Conservation (phyloP, 1,140 invertebrate genomes). For the Adelges cooleyi region DNA sequence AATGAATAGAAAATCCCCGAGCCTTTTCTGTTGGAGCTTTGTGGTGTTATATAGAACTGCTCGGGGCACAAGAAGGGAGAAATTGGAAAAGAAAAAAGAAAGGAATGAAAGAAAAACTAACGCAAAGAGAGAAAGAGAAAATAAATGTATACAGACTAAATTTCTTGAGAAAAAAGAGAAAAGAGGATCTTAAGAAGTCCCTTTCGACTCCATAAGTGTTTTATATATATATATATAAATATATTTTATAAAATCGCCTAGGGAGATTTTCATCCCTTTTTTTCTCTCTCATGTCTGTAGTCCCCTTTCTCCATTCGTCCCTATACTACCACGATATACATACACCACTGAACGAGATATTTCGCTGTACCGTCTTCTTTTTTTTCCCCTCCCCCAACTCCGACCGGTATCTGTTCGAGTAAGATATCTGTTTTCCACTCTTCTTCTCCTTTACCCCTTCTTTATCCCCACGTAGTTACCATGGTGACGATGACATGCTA, state of each 20-base stretch:
- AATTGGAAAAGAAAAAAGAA: not conserved
- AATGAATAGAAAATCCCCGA: conserved; percentile 27
- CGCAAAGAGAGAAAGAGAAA: not conserved
- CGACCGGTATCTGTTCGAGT: conserved; percentile 2
- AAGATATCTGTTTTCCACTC: conserved; percentile 18
- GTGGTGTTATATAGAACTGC: not conserved
- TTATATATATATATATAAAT: conserved; percentile 17
- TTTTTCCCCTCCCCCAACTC: not conserved
- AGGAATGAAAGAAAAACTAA: not conserved
- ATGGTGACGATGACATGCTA: conserved; percentile 26
- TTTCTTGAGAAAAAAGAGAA: not conserved
- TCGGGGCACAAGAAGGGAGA: not conserved
- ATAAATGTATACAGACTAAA: conserved; percentile 14
- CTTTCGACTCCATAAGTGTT: conserved; percentile 27
- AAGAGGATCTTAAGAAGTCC: conserved; percentile 20
- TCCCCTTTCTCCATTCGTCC: too few relatives aligned
- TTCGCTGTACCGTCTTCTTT: not conserved
- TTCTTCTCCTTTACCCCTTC: not conserved
- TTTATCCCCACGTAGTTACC: not conserved
- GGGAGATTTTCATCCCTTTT: conserved; percentile 24
- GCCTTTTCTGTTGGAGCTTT: not conserved
- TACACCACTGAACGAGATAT: too few relatives aligned
- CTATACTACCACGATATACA: too few relatives aligned
- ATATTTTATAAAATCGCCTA: conserved; percentile 24
- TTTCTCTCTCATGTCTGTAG: too few relatives aligned